Evolutionary conservation across 2,888 invertebrate species (phyloP).

Genomic region (Drymonia ruficornis): DNA sequence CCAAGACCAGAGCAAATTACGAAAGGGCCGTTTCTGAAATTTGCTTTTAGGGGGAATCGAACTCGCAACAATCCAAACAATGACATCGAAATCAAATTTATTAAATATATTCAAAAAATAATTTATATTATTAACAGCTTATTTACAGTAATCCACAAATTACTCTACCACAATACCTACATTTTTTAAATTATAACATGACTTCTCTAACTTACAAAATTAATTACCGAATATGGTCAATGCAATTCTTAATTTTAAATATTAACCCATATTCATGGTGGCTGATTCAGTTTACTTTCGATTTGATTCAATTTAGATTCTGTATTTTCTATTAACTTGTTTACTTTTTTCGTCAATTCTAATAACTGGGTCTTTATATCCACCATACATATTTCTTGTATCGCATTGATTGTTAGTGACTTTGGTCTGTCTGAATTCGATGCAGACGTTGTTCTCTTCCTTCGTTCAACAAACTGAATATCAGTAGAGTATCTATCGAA

Average conservation of each 20-base stretch:
- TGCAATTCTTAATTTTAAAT: background rate
- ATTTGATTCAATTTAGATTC: constrained; percentile 58
- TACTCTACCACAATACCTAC: too few relatives aligned
- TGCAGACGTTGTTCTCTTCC: constrained; percentile 64
- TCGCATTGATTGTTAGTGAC: constrained; percentile 70
- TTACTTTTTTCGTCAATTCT: constrained; percentile 71
- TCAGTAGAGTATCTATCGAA: constrained; percentile 74
- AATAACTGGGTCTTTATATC: constrained; percentile 74
- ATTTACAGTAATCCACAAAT: background rate
- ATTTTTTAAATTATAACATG: too few relatives aligned
- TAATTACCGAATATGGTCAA: background rate
- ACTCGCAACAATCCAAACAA: too few relatives aligned
- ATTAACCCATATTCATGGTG: constrained; percentile 42
- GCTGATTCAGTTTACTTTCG: constrained; percentile 62
- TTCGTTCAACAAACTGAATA: constrained; percentile 71
- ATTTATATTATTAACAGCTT: too few relatives aligned
- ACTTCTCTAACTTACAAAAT: background rate
- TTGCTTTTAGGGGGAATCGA: too few relatives aligned
- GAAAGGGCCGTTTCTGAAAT: too few relatives aligned
- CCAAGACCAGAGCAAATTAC: too few relatives aligned
- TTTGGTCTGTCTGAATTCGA: constrained; percentile 57
- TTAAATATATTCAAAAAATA: too few relatives aligned
- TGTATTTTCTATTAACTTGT: constrained; percentile 65
- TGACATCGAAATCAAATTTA: too few relatives aligned
- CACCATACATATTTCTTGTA: constrained; percentile 80